Percentiles rank a stretch among this genome's conserved stretches.
Conservation (phyloP, 2,113 vertebrate genomes). For the Octodon degus region DNA sequence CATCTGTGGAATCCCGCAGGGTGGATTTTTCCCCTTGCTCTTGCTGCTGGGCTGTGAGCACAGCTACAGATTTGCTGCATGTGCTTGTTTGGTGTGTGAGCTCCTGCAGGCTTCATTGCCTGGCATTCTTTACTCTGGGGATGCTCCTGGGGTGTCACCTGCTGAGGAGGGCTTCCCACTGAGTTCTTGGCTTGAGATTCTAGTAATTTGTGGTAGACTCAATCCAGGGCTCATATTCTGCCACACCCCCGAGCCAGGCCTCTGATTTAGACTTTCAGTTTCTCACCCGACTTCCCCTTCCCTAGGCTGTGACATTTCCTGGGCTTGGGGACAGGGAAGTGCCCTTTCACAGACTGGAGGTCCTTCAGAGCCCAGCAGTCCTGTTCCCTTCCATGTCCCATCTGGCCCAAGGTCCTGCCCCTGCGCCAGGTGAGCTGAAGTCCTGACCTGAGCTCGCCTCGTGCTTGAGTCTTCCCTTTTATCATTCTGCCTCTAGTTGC, state of each 20-base stretch:
- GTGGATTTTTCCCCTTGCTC: neutral
- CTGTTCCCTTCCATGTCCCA: neutral
- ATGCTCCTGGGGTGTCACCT: neutral
- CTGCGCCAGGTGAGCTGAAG: neutral
- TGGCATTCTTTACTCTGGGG: fast-evolving
- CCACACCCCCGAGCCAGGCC: neutral
- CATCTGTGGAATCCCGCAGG: neutral
- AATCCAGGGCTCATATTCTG: fast-evolving
- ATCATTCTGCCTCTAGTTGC: neutral
- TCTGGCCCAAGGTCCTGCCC: neutral
- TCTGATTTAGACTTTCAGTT: no score
- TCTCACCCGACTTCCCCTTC: neutral
- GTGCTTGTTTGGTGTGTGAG: fast-evolving
- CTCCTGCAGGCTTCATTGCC: neutral
- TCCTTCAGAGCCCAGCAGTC: neutral
- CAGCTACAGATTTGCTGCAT: fast-evolving
- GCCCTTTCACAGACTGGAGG: neutral
- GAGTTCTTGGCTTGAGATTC: neutral
- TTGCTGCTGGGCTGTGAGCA: neutral
- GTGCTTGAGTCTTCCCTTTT: no score
- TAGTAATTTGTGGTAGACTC: neutral
- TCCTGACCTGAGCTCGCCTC: neutral
- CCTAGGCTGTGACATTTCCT: neutral
- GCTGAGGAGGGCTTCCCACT: neutral
- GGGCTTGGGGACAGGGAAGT: neutral